Percentiles rank a stretch among this genome's conserved stretches.
phyloP scores from a whole-genome alignment of 1,140 invertebrate species.

The Adoxophyes honmai region DNA sequence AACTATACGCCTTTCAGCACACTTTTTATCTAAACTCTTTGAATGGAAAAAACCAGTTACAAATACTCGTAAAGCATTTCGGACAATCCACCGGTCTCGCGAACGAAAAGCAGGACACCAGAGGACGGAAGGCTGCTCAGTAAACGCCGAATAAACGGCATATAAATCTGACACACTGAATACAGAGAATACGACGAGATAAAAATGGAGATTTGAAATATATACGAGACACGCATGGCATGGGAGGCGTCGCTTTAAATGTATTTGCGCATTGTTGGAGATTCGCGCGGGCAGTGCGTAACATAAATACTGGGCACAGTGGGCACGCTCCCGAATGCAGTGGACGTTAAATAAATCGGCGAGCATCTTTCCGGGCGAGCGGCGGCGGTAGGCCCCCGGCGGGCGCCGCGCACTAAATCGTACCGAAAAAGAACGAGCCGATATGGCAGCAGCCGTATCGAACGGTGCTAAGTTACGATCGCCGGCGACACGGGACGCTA shows the following conservation, averaged over 20 bases:
- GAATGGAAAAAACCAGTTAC: too few species aligned
- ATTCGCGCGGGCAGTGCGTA: slow-evolving; percentile 47
- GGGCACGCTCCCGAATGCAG: slow-evolving; percentile 62
- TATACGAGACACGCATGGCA: slow-evolving; percentile 47
- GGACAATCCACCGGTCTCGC: not conserved
- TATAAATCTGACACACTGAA: slow-evolving; percentile 37
- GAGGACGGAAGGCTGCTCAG: slow-evolving; percentile 18
- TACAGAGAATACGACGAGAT: slow-evolving; percentile 37
- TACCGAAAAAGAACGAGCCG: slow-evolving; percentile 59
- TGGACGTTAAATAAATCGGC: slow-evolving; percentile 62
- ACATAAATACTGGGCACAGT: slow-evolving; percentile 64
- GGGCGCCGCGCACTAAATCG: slow-evolving; percentile 59
- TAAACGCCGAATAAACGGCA: slow-evolving; percentile 24
- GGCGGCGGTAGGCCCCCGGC: slow-evolving; percentile 48
- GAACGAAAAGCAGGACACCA: slow-evolving; percentile 14
- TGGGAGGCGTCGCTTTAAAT: slow-evolving; percentile 55
- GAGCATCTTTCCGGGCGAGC: slow-evolving; percentile 50
- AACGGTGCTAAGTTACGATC: slow-evolving; percentile 61
- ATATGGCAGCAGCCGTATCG: slow-evolving; percentile 62
- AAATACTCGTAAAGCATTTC: too few species aligned
- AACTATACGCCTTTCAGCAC: too few species aligned
- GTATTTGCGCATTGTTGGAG: slow-evolving; percentile 66
- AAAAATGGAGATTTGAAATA: slow-evolving; percentile 58
- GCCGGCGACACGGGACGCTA: slow-evolving; percentile 50
- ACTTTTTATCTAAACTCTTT: too few species aligned